Conservation (phyloP, 2,888 invertebrate species). For the Chloroclysta siterata region DNA sequence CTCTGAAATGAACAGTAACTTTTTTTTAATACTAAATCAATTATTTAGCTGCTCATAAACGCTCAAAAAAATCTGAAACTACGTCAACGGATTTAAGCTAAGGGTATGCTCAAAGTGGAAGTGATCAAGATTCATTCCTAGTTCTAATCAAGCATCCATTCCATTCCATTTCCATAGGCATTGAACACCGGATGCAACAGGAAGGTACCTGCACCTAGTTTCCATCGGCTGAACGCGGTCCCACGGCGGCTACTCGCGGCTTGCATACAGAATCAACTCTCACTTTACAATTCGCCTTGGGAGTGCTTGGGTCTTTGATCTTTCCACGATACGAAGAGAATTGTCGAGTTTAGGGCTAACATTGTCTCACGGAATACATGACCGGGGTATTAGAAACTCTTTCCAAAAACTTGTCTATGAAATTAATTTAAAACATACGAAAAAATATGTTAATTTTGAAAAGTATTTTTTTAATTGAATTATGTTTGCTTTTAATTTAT, state of each 20-base stretch:
- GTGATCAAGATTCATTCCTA: background rate
- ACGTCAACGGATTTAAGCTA: too few species aligned
- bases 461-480: too few species aligned
- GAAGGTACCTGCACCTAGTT: slow-evolving; percentile 36
- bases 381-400: background rate
- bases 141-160: background rate
- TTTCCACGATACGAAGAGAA: slow-evolving; percentile 1
- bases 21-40: too few species aligned
- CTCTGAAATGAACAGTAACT: too few species aligned
- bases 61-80: too few species aligned
- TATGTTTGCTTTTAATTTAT: too few species aligned
- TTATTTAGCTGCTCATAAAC: too few species aligned
- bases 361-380: background rate
- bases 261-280: slow-evolving; percentile 46
- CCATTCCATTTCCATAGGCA: slow-evolving; percentile 17
- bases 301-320: slow-evolving; percentile 34
- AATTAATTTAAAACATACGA: too few species aligned
- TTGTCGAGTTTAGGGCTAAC: background rate
- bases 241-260: slow-evolving; percentile 24
- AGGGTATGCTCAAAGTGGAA: background rate
- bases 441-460: too few species aligned
- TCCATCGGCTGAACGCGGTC: slow-evolving; percentile 40
- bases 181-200: slow-evolving; percentile 39
- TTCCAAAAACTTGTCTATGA: background rate
- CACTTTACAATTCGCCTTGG: slow-evolving; percentile 45